Evolutionary conservation across 2,113 vertebrate species (phyloP), one percentile per base, ranked within the genome.

Genomic region (Empidonax traillii): DNA sequence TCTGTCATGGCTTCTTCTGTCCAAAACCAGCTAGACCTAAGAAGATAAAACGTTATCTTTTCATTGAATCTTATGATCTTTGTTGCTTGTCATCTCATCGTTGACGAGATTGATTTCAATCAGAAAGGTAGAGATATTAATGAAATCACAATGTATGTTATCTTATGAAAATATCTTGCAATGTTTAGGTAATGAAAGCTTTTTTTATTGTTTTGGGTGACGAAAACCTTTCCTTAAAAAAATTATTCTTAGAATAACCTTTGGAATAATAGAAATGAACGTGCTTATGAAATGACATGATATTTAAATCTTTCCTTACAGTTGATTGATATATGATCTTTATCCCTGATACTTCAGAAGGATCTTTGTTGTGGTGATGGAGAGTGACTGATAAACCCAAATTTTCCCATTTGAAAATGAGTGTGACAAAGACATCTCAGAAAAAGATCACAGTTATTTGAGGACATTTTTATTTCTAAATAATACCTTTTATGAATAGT

Each of bases 201-300:
- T 6, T 65, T 49, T 65, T 63, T 67, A 1, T 33, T 62, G 16
- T 39, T 84, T 91, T 55, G 9, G 2, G 2, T 68, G 17, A 63
- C 3, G 59, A n/a, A 77, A 44, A 9, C 0, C 1, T 69, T 49
- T 62, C 39, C 8, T 1, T 1, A 12, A 63, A n/a, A 5, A 27
- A 6, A 9, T 58, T 27, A 17, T 53, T 62, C 2, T 59, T 83
- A 9, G 44, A 44, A 66, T 37, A n/a, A 62, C 0, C 3, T 56
- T 88, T 67, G 4, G 33, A 79, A 6, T 76, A 73, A 84, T 56
- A 51, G 82, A 77, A 43, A 63, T 37, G 72, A 52, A 37, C 30
- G 3, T 41, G 2, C 3, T 80, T 69, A 63, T 25, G 24, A 84
- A 17, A n/a, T 49, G 4, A 66, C 4, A 77, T 14, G 8, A 0